These are phyloP conservation scores for Maniola jurtina DNA, from an alignment of 1,140 invertebrate species.

Conservation along the genomic window DNA sequence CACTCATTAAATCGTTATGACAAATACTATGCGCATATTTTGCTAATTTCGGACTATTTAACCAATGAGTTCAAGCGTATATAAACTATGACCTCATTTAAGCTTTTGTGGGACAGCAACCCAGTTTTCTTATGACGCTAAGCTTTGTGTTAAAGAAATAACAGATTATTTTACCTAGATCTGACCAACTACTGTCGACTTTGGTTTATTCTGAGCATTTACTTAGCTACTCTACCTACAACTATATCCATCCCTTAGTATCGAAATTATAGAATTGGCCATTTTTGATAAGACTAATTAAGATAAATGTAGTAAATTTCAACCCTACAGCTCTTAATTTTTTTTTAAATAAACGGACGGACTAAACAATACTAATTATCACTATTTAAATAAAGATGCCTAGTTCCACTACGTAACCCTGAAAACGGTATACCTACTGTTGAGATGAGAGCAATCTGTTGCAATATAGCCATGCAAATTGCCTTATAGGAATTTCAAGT, in stretches of 20 bases:
- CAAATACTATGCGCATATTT: not conserved
- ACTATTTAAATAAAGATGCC: too few species aligned
- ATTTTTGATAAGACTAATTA: too few species aligned
- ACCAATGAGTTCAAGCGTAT: not conserved
- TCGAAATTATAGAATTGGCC: too few species aligned
- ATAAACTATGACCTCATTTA: conserved; percentile 5
- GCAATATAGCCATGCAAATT: not conserved
- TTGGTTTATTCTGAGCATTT: not conserved
- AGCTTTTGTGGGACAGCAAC: conserved; percentile 8
- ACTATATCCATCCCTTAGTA: not conserved
- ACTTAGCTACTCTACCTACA: not conserved
- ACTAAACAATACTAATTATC: too few species aligned
- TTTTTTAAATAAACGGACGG: too few species aligned
- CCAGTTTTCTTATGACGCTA: conserved; percentile 7
- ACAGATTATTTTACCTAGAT: conserved; percentile 2
- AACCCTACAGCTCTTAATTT: too few species aligned
- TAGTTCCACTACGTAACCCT: not conserved
- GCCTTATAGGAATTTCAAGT: not conserved
- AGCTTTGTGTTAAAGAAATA: conserved; percentile 7
- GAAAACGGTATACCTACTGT: not conserved
- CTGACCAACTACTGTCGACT: conserved; percentile 3
- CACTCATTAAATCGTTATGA: not conserved
- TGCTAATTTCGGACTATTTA: conserved; percentile 3
- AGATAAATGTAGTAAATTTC: too few species aligned
- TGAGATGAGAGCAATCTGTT: conserved; percentile 4